These are phyloP conservation scores for Sebastes cheni DNA, from an alignment of 2,797 vertebrate genomes.

Conservation along the genomic window DNA sequence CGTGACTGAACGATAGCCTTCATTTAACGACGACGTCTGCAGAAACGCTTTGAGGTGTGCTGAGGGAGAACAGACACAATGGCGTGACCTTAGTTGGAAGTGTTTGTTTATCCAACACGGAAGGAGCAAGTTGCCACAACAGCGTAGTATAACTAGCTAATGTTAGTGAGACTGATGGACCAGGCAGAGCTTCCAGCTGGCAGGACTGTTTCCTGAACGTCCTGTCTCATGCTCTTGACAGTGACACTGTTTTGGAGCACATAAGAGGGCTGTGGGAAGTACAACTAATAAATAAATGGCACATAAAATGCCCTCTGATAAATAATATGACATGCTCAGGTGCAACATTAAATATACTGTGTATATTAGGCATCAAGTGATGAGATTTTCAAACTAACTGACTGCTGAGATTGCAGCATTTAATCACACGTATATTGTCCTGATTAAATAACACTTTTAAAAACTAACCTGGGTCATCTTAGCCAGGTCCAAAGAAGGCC, in stretches of 20 bases:
- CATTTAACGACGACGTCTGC: constrained; percentile 45
- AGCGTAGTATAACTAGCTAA: constrained; percentile 22
- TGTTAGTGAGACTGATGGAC: constrained; percentile 37
- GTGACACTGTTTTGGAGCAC: neutral
- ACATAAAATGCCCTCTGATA: neutral
- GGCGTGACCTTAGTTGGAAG: constrained; percentile 42
- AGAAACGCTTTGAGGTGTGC: constrained; percentile 59
- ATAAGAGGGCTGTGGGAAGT: neutral
- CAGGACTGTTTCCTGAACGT: constrained; percentile 17
- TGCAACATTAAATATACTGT: neutral
- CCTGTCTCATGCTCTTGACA: neutral
- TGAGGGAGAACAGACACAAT: constrained; percentile 51
- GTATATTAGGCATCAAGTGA: neutral
- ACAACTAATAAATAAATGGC: constrained; percentile 13
- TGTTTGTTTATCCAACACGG: constrained; percentile 59
- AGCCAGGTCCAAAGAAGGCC: constrained; percentile 93
- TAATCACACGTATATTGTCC: neutral
- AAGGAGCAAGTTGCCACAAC: constrained; percentile 29
- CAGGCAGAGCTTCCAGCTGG: constrained; percentile 37
- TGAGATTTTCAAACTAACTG: neutral
- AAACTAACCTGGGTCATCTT: constrained; percentile 95
- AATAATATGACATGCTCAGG: neutral
- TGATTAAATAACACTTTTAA: neutral
- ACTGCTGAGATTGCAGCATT: neutral
- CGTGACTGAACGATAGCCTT: constrained; percentile 32